Evolutionary conservation across 1,140 invertebrate genomes (phyloP), one percentile per base, ranked within the genome.

Genomic region (Delia radicum): DNA sequence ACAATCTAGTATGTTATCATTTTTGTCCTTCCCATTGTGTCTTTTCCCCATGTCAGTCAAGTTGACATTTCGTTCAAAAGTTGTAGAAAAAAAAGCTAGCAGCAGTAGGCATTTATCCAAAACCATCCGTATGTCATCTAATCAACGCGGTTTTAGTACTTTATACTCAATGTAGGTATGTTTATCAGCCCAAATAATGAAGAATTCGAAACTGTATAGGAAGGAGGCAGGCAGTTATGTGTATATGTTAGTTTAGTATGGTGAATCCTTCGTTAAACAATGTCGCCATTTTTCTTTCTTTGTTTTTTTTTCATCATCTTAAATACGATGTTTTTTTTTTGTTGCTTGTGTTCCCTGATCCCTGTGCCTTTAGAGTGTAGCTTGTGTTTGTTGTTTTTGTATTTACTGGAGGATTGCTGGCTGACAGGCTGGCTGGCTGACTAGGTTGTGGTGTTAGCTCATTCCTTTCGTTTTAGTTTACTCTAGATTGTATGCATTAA

Each of bases 141-240:
- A 84, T 84, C 82, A 84, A 81, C 79, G 78, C 79, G 78, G 78
- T 80, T 81, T 81, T 81, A 81, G 79, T 82, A 81, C 80, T 10
- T 21, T n/a, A 18, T 55, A 55, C 24, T 55, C n/a, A 55, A n/a
- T n/a, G n/a, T n/a, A n/a, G n/a, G n/a, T n/a, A n/a, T n/a, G n/a
- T n/a, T n/a, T n/a, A n/a, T n/a, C n/a, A n/a, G n/a, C n/a, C n/a
- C n/a, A n/a, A n/a, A n/a, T n/a, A n/a, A n/a, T n/a, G n/a, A n/a
- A n/a, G n/a, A n/a, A 42, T 42, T 15, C 37, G 37, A 15, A 15
- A 42, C 37, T 42, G 0, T 42, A 15, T 10, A 42, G 12, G 37
- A 15, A 13, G 2, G 8, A 55, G 48, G 48, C 48, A 55, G 48
- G 4, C n/a, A 21, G n/a, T 21, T 15, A 15, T 42, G 37, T 42